Base-by-base conservation (phyloP, 92 coral and sea anemone genomes). In the Heliopora coerulea region DNA sequence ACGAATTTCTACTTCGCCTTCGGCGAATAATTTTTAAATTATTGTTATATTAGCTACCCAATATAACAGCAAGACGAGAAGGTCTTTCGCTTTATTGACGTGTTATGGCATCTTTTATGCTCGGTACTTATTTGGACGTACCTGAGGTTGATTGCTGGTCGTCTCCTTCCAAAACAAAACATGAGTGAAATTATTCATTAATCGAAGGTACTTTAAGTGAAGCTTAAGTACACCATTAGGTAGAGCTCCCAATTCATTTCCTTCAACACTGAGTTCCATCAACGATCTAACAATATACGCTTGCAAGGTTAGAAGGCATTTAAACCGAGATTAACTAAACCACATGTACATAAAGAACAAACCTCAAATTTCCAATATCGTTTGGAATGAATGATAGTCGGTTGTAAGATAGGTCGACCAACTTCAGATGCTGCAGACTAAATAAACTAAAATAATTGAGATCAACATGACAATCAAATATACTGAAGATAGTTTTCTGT, bases 121-220 rank as follows among this genome's bases (percentile, higher is more conserved):
- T n/a, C n/a, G n/a, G n/a, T n/a, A n/a, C n/a, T 8, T 12, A 27
- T 14, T 26, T 19, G 5, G 18, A 3, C 72, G 39, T 54, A 93
- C 97, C 89, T 90, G 97, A 2, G 96, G 96, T 41, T 93, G 93
- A 48, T 85, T 87, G 40, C 81, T 85, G 0, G 93, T 88, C 21
- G 93, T 89, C 77, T 93, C 97, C 79, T 89, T 83, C 97, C 97
- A 93, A 56, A 93, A 86, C 23, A 93, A 84, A 2, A 92, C 93
- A 68, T 93, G 93, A 29, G 81, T 87, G 48, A 78, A 89, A 61
- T 89, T 93, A 79, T 90, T 89, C 20, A 57, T 76, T 68, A 93
- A 83, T 49, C 88, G 85, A 21, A 93, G 70, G 35, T 87, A 72
- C 79, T 86, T 90, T 27, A 93, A 74, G 46, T 62, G 79, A 14